These are phyloP conservation scores for Malurus splendens DNA, from an alignment of 2,797 vertebrate species.

Conservation along the genomic window DNA sequence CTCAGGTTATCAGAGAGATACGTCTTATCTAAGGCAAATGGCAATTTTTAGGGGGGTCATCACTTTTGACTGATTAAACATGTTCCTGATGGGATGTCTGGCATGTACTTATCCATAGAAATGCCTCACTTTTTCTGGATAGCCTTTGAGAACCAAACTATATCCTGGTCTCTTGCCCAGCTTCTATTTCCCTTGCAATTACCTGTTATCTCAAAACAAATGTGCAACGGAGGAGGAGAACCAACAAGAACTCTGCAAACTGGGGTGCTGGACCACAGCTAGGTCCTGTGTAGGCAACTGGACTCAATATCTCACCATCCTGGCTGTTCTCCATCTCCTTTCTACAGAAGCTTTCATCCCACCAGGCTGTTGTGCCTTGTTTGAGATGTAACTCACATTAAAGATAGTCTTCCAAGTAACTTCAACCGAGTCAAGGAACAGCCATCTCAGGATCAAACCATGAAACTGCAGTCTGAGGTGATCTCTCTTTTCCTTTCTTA, in stretches of 20 bases:
- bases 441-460: neutral
- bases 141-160: neutral
- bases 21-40: conserved; percentile 38
- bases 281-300: neutral
- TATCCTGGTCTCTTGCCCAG: neutral
- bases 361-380: neutral
- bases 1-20: conserved; percentile 50
- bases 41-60: conserved; percentile 37
- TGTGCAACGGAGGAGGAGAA: neutral
- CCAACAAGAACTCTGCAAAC: neutral
- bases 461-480: neutral
- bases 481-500: neutral
- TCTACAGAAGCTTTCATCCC: neutral
- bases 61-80: conserved; percentile 35
- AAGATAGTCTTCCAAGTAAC: neutral
- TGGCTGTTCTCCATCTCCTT: neutral
- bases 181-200: conserved; percentile 10
- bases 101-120: conserved; percentile 3
- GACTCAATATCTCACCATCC: neutral
- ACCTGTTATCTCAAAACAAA: conserved; percentile 27
- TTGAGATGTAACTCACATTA: neutral
- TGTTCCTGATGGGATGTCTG: neutral
- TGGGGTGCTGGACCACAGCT: neutral
- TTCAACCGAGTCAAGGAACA: neutral
- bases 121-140: neutral